Evolutionary conservation across 2,888 invertebrate genomes (phyloP).

Genomic region (Drosophila hamatofila): DNA sequence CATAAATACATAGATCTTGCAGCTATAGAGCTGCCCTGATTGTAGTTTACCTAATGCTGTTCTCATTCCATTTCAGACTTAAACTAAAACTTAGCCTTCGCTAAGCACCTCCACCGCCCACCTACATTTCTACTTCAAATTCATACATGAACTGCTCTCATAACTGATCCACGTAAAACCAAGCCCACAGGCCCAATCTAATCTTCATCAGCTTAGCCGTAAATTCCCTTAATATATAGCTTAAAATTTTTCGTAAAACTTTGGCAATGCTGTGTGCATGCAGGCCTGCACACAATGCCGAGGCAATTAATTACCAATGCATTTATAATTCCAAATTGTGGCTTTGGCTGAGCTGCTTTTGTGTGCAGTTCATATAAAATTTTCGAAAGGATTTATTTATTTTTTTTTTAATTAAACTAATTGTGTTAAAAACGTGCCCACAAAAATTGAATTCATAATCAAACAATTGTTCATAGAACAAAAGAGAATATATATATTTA

Average conservation of each 20-base stretch:
- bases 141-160: no score
- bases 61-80: no score
- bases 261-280: slow-evolving; percentile 3
- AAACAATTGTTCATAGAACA: slow-evolving; percentile 19
- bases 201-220: not conserved
- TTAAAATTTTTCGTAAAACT: slow-evolving; percentile 1
- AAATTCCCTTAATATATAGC: not conserved
- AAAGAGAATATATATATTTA: slow-evolving; percentile 14
- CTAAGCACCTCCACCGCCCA: no score
- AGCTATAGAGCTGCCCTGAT: no score
- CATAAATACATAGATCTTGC: no score
- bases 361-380: slow-evolving; percentile 32
- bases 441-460: slow-evolving; percentile 47
- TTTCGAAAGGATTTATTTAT: slow-evolving; percentile 35
- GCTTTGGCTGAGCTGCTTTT: slow-evolving; percentile 13
- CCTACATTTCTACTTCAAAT: no score
- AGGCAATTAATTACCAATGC: slow-evolving; percentile 31
- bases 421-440: slow-evolving; percentile 44
- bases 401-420: slow-evolving; percentile 64
- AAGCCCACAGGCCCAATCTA: not conserved
- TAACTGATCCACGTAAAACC: not conserved
- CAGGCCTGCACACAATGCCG: not conserved
- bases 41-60: no score
- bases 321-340: slow-evolving; percentile 31
- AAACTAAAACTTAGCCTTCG: no score